These are phyloP conservation scores for Pan paniscus DNA, from an alignment of 2,113 vertebrate species.

Conservation along the genomic window DNA sequence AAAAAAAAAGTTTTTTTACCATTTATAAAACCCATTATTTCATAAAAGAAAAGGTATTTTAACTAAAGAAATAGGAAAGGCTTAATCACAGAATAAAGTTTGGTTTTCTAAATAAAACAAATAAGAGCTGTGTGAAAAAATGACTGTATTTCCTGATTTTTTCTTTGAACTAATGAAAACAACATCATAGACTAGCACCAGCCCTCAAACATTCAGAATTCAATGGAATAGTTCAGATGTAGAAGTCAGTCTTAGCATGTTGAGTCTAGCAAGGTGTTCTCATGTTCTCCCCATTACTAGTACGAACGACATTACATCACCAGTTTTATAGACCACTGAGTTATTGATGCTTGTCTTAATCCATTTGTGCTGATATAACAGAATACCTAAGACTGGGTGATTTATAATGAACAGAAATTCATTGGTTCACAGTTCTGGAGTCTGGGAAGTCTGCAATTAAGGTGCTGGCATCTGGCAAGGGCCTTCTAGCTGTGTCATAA, in stretches of 20 bases:
- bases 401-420: background rate
- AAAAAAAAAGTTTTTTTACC: background rate
- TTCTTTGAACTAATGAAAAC: background rate
- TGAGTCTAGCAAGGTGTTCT: background rate
- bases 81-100: slow-evolving; percentile 46
- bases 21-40: slow-evolving; percentile 14
- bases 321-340: background rate
- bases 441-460: background rate
- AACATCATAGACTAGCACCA: background rate
- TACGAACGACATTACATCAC: background rate
- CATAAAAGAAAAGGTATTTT: slow-evolving; percentile 2
- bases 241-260: background rate
- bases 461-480: background rate
- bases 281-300: background rate
- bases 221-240: background rate
- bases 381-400: background rate
- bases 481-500: background rate
- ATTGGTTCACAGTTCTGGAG: background rate
- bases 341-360: background rate
- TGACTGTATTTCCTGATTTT: background rate
- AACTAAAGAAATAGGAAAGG: slow-evolving; percentile 1
- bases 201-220: background rate
- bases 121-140: background rate
- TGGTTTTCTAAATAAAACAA: slow-evolving; percentile 32
- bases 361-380: background rate